These are phyloP conservation scores for Pristionchus maxplancki DNA, from an alignment of 2,888 invertebrate genomes.

Conservation along the genomic window DNA sequence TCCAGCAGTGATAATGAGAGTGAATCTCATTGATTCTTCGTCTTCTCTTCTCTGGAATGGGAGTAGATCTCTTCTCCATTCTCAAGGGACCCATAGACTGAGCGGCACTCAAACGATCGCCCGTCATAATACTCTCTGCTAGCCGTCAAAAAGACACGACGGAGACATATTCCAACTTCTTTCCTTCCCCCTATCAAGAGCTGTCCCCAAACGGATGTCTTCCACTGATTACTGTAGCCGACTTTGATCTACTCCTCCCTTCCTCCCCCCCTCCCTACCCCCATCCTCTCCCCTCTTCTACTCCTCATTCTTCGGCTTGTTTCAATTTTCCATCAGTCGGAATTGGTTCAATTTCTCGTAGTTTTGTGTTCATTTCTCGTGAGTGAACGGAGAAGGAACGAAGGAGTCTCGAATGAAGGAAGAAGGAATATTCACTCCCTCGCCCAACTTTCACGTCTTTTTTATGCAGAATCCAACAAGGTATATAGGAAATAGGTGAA, in stretches of 20 bases:
- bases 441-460: neutral
- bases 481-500: no score
- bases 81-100: neutral
- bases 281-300: neutral
- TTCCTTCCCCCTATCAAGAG: slow-evolving; percentile 6
- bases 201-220: slow-evolving; percentile 36
- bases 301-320: neutral
- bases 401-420: neutral
- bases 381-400: neutral
- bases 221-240: slow-evolving; percentile 18
- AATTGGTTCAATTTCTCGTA: slow-evolving; percentile 27
- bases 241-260: neutral
- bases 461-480: neutral
- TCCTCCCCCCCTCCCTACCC: neutral
- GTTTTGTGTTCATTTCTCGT: slow-evolving; percentile 23
- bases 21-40: neutral
- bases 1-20: neutral
- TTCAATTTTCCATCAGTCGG: slow-evolving; percentile 29
- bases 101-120: slow-evolving; percentile 23
- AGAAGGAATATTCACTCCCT: neutral
- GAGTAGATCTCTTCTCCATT: neutral
- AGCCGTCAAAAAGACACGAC: slow-evolving; percentile 37
- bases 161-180: slow-evolving; percentile 21
- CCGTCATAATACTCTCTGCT: slow-evolving; percentile 38
- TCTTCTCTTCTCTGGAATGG: slow-evolving; percentile 10